Evolutionary conservation across 2,797 vertebrate species (phyloP).

Genomic region (Pseudochromis fuscus): DNA sequence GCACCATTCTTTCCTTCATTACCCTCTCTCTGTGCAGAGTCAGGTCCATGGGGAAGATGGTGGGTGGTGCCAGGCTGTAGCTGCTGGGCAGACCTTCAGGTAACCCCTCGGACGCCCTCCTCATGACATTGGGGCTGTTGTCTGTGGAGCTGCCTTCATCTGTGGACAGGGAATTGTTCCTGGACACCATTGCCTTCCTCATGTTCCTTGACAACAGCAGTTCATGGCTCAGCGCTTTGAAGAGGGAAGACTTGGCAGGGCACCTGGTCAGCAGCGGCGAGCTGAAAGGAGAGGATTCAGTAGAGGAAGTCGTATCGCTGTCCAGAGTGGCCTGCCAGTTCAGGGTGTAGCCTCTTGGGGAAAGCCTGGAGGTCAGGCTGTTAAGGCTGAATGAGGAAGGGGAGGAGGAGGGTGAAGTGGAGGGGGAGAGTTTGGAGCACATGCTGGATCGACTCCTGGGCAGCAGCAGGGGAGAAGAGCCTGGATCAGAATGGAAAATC

Average conservation of each 20-base stretch:
- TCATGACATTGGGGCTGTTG: conserved; percentile 89
- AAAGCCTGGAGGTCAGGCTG: conserved; percentile 74
- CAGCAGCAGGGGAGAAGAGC: conserved; percentile 80
- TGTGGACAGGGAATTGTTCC: conserved; percentile 91
- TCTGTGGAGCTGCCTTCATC: conserved; percentile 94
- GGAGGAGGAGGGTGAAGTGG: conserved; percentile 64
- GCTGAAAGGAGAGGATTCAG: conserved; percentile 88
- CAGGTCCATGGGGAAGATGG: conserved; percentile 85
- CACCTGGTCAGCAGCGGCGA: conserved; percentile 85
- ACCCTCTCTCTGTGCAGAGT: conserved; percentile 81
- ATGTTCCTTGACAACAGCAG: conserved; percentile 84
- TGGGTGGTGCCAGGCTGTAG: conserved; percentile 82
- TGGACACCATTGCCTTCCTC: conserved; percentile 81
- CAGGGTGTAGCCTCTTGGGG: conserved; percentile 75
- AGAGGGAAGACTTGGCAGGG: conserved; percentile 79
- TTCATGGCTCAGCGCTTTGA: conserved; percentile 88
- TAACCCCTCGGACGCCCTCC: conserved; percentile 86
- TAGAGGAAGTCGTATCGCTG: conserved; percentile 89
- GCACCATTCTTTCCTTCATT: conserved; percentile 82
- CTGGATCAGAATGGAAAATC: conserved; percentile 87
- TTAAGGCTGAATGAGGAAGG: conserved; percentile 83
- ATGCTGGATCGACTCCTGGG: conserved; percentile 84
- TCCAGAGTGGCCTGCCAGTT: conserved; percentile 84
- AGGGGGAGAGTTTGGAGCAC: conserved; percentile 69
- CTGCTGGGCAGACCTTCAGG: conserved; percentile 69